Evolutionary conservation across 2,888 invertebrate species (phyloP).

Genomic region (Drosophila phalerata): DNA sequence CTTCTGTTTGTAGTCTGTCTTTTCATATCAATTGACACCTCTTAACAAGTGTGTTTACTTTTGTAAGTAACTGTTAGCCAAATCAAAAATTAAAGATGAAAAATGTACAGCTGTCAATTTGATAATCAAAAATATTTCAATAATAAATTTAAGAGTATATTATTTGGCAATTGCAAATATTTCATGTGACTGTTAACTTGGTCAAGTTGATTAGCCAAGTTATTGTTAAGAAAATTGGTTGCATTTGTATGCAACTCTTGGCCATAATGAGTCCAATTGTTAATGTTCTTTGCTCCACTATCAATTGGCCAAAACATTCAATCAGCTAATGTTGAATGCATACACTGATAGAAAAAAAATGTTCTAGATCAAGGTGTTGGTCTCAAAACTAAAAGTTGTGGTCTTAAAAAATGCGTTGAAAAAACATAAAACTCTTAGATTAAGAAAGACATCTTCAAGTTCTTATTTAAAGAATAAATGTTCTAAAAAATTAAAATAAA

Average conservation of each 20-base stretch:
- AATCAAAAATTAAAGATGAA: constrained; percentile 12
- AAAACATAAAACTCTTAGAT: too few species aligned
- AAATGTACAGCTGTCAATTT: constrained; percentile 35
- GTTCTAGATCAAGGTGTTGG: too few species aligned
- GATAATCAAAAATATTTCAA: constrained; percentile 46
- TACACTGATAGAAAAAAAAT: too few species aligned
- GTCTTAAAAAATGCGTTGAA: too few species aligned
- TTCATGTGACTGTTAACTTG: constrained; percentile 5
- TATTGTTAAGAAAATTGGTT: neutral
- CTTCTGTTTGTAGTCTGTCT: neutral
- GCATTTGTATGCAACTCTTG: neutral
- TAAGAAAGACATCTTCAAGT: too few species aligned
- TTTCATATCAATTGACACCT: neutral
- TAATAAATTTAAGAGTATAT: constrained; percentile 23
- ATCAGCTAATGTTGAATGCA: neutral
- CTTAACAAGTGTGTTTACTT: neutral
- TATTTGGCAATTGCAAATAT: neutral
- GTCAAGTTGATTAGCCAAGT: constrained; percentile 1
- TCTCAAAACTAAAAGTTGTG: too few species aligned
- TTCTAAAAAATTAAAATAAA: too few species aligned
- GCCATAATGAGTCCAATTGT: neutral
- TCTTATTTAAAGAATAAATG: too few species aligned
- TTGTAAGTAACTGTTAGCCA: neutral
- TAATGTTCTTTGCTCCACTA: neutral
- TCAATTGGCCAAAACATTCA: constrained; percentile 6